Evolutionary conservation across 2,113 vertebrate genomes (phyloP).

Genomic region (Aegotheles bennettii): DNA sequence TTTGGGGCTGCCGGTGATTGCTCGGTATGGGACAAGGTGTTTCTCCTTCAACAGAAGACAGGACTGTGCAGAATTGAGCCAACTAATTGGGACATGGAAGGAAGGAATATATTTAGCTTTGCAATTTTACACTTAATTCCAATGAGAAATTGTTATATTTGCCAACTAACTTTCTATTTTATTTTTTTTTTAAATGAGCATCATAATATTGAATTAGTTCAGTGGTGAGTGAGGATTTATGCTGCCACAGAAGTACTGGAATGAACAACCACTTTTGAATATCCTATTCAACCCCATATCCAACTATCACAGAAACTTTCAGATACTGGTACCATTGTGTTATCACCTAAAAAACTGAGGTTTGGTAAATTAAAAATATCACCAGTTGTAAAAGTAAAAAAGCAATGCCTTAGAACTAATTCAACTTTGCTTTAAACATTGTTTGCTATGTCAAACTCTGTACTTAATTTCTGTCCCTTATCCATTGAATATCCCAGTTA

Average conservation of each 20-base stretch:
- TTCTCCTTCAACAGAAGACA: slow-evolving; percentile 9
- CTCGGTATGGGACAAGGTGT: background rate
- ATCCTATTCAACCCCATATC: background rate
- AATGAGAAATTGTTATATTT: background rate
- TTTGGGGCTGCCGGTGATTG: background rate
- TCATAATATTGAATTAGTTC: background rate
- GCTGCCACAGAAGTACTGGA: background rate
- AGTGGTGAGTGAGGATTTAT: background rate
- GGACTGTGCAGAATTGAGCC: background rate
- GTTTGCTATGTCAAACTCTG: background rate
- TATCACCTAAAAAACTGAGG: background rate
- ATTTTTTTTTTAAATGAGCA: too few relatives aligned
- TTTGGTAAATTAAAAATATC: background rate
- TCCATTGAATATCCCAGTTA: background rate
- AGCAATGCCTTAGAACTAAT: background rate
- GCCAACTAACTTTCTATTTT: background rate
- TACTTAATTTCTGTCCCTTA: background rate
- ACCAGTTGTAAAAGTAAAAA: background rate
- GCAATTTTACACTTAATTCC: background rate
- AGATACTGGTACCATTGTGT: background rate
- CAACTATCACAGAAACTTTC: background rate
- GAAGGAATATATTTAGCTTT: background rate
- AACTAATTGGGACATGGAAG: background rate
- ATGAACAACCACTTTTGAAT: background rate
- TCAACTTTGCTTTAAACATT: background rate